These are phyloP conservation scores for Pseudochirops corinnae DNA, from an alignment of 2,797 vertebrate species.

Conservation along the genomic window DNA sequence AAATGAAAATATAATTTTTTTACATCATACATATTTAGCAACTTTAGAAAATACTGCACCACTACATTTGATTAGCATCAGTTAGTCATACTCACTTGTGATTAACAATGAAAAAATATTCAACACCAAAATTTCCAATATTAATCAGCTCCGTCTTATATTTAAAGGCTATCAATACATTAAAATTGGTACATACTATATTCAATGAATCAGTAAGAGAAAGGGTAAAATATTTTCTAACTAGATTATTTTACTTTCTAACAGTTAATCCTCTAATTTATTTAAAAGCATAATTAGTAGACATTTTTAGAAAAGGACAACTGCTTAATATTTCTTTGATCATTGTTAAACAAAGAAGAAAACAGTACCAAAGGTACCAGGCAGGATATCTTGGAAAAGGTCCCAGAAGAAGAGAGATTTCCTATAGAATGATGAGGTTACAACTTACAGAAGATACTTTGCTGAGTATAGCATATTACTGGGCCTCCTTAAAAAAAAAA, in stretches of 20 bases:
- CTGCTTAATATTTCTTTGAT: neutral
- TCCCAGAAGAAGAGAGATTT: neutral
- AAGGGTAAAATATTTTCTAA: conserved; percentile 49
- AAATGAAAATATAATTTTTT: conserved; percentile 41
- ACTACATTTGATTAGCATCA: conserved; percentile 58
- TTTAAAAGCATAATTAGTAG: conserved; percentile 45
- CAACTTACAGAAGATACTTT: neutral
- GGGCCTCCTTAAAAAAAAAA: neutral
- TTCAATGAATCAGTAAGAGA: conserved; percentile 52
- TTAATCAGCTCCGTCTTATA: conserved; percentile 17
- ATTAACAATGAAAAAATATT: conserved; percentile 42
- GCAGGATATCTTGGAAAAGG: neutral
- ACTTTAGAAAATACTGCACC: conserved; percentile 61
- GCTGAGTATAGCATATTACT: neutral
- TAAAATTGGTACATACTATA: conserved; percentile 40
- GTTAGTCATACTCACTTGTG: conserved; percentile 54
- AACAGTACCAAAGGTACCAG: neutral
- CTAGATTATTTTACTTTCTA: conserved; percentile 60
- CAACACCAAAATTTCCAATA: conserved; percentile 25
- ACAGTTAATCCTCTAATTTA: conserved; percentile 14
- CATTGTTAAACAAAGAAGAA: neutral
- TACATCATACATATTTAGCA: conserved; percentile 43
- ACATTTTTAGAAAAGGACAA: neutral
- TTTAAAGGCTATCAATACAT: conserved; percentile 46
- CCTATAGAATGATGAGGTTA: neutral